A percentile compares a stretch with the other conserved stretches of the same genome.
Evolutionary conservation across 2,797 vertebrate species (phyloP).

Genomic region (Molossus alvarezi): DNA sequence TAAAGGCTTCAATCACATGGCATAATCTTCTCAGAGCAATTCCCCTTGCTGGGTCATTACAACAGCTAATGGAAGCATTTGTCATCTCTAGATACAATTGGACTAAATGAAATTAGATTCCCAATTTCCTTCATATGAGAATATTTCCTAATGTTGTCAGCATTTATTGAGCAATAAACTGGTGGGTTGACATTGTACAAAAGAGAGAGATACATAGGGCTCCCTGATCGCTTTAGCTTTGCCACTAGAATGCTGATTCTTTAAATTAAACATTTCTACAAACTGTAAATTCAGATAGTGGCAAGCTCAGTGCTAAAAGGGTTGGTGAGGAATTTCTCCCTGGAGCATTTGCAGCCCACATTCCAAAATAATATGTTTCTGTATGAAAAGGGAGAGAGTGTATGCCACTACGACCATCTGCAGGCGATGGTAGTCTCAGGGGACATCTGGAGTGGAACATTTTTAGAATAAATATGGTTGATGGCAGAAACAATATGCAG

Average conservation of each 20-base stretch:
- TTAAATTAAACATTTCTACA: slow-evolving; percentile 56
- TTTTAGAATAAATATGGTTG: not conserved
- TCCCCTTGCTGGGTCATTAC: slow-evolving; percentile 67
- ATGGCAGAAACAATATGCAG: not conserved
- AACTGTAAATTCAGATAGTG: slow-evolving; percentile 35
- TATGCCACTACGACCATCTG: not conserved
- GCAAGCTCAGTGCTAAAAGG: not conserved
- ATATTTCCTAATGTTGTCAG: slow-evolving; percentile 75
- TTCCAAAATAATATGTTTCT: not conserved
- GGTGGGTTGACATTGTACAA: slow-evolving; percentile 22
- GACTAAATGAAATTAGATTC: slow-evolving; percentile 76
- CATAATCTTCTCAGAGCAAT: slow-evolving; percentile 68
- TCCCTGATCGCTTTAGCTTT: not conserved
- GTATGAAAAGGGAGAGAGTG: not conserved
- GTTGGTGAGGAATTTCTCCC: slow-evolving; percentile 1
- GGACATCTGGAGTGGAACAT: not conserved
- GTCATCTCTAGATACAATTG: slow-evolving; percentile 78
- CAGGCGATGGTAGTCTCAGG: not conserved
- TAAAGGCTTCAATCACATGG: slow-evolving; percentile 58
- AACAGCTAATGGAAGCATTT: slow-evolving; percentile 76
- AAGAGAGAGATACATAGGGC: not conserved
- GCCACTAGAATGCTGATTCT: not conserved
- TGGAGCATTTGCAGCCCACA: not conserved
- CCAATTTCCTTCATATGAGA: slow-evolving; percentile 73
- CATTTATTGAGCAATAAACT: slow-evolving; percentile 71